Evolutionary conservation across 2,888 invertebrate genomes (phyloP), one percentile per base, ranked within the genome.

Genomic region (Odontocerum albicorne): DNA sequence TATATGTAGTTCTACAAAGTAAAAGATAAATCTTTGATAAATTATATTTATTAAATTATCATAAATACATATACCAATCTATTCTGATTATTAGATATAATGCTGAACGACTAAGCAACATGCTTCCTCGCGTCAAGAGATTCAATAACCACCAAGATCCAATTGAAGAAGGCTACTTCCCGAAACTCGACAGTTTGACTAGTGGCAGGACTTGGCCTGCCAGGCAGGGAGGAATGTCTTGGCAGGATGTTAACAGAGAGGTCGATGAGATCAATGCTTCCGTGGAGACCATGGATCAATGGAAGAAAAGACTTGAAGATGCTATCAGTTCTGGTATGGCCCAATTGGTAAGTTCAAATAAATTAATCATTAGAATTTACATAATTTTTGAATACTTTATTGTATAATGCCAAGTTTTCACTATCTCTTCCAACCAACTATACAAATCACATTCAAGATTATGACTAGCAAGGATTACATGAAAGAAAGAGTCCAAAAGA

Each of bases 291-390:
- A 46, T 73, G 55, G 67, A 68, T 44, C 57, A 66, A 7, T 73
- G 72, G 72, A 63, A 69, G 36, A 67, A 66, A 21, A 64, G 74
- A 20, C 65, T 74, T 10, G 59, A 66, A 31, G 69, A 69, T 45
- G 69, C 69, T 4, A 72, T 74, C 57, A 70, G 72, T 55, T 64
- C 65, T 38, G 69, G 70, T 32, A 22, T 47, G 8, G 60, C 62
- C 15, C 32, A 61, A 33, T 58, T 36, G 62, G 59, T 65, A 59
- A 56, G 21, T 15, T n/a, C n/a, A n/a, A n/a, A n/a, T n/a, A n/a
- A n/a, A n/a, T n/a, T n/a, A n/a, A n/a, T n/a, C n/a, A n/a, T n/a
- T n/a, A n/a, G n/a, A n/a, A n/a, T n/a, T n/a, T n/a, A n/a, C n/a
- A n/a, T n/a, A n/a, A n/a, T n/a, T n/a, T n/a, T n/a, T n/a, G n/a